phyloP scores from a whole-genome alignment of 2,113 vertebrate species.

The Struthio camelus region DNA sequence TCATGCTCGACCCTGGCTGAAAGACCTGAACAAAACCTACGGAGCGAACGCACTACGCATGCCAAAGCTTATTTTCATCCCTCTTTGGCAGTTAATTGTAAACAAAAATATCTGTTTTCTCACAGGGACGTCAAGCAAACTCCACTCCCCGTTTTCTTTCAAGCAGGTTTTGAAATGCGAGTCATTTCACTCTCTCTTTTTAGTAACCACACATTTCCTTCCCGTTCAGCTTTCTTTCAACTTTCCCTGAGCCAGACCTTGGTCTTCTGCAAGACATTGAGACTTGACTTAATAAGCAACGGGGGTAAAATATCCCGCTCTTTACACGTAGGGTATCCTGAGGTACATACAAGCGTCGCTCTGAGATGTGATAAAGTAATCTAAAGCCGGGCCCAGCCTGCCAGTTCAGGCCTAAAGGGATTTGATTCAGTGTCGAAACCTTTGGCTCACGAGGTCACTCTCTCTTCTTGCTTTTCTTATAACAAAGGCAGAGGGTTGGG shows the following conservation, averaged over 20 bases:
- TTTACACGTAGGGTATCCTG: constrained; percentile 79
- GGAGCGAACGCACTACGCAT: fast-evolving
- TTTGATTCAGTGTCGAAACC: constrained; percentile 98
- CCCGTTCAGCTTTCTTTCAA: background rate
- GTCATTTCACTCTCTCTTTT: background rate
- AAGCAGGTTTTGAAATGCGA: background rate
- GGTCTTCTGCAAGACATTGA: constrained; percentile 81
- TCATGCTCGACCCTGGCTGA: fast-evolving
- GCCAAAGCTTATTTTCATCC: background rate
- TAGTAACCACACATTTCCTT: background rate
- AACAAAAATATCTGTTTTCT: background rate
- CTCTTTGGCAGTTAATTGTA: background rate
- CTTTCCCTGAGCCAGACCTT: constrained; percentile 62
- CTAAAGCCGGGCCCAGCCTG: constrained; percentile 85
- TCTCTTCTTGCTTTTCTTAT: constrained; percentile 90
- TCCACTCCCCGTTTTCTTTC: background rate
- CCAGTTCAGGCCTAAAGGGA: constrained; percentile 95
- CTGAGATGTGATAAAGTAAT: constrained; percentile 95
- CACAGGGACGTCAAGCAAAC: background rate
- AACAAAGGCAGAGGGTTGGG: constrained; percentile 83
- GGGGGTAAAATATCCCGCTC: constrained; percentile 81
- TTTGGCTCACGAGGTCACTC: constrained; percentile 91
- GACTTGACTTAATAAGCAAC: constrained; percentile 87
- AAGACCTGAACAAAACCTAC: background rate
- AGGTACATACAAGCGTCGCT: constrained; percentile 82